Evolutionary conservation across 2,113 vertebrate species (phyloP).

Genomic region (Pachyramphus minor): DNA sequence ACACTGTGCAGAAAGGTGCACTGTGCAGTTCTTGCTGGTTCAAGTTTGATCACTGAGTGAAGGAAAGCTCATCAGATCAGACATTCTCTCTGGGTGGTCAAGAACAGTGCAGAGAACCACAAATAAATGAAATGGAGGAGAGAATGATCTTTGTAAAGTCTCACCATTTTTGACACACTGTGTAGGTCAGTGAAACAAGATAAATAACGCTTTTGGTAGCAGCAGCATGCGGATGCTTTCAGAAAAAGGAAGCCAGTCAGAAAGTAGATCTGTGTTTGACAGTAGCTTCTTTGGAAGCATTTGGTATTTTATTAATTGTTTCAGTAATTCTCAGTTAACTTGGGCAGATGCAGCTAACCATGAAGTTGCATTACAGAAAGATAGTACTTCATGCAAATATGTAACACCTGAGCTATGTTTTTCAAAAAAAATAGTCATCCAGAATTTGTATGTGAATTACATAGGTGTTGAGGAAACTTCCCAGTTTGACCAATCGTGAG

Average conservation of each 20-base stretch:
- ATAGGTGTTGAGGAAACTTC: not conserved
- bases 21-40: not conserved
- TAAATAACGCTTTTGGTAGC: not conserved
- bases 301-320: no score
- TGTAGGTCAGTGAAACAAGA: not conserved
- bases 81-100: not conserved
- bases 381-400: not conserved
- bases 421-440: not conserved
- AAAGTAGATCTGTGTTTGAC: not conserved
- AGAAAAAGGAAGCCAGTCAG: not conserved
- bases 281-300: not conserved
- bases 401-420: not conserved
- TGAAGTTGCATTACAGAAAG: not conserved
- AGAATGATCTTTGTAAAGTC: not conserved
- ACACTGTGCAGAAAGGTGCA: not conserved
- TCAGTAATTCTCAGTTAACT: not conserved
- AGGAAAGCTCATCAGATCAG: not conserved
- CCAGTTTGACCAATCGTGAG: not conserved
- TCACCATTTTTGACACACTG: not conserved
- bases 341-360: not conserved
- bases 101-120: not conserved
- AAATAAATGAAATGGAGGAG: not conserved
- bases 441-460: not conserved
- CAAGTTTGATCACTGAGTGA: not conserved
- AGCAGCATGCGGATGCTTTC: not conserved